Percentiles rank a stretch among this genome's conserved stretches.
phyloP scores from a whole-genome alignment of 1,140 invertebrate genomes.

The Augochlora pura region DNA sequence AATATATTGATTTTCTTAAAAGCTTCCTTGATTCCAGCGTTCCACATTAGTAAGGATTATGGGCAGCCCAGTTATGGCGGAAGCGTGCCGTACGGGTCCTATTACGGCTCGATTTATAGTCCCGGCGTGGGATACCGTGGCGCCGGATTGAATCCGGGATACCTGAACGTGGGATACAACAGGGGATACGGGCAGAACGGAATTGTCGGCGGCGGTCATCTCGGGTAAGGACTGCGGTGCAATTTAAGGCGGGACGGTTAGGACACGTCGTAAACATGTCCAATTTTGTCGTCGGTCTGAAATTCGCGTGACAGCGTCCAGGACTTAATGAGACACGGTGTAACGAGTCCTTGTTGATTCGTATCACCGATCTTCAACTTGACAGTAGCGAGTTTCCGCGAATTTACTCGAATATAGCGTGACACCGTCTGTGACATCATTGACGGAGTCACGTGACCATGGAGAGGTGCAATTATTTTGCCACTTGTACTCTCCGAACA shows the following conservation, averaged over 20 bases:
- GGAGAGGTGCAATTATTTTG: too few species aligned
- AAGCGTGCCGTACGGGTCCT: conserved; percentile 48
- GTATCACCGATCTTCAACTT: too few species aligned
- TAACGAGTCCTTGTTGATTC: too few species aligned
- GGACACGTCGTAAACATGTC: too few species aligned
- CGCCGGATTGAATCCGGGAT: conserved; percentile 39
- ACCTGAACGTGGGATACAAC: conserved; percentile 41
- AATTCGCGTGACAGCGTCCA: too few species aligned
- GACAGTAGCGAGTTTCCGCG: too few species aligned
- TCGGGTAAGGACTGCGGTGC: conserved; percentile 51
- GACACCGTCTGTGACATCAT: too few species aligned
- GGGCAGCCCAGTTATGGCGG: conserved; percentile 53
- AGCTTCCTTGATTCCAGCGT: conserved; percentile 56
- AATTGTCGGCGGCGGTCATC: conserved; percentile 52
- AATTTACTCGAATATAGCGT: too few species aligned
- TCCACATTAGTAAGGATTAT: conserved; percentile 63
- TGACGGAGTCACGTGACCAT: too few species aligned
- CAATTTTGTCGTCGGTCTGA: too few species aligned
- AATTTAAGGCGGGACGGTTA: background rate
- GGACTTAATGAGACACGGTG: too few species aligned
- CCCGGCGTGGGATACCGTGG: conserved; percentile 58
- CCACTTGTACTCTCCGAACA: too few species aligned
- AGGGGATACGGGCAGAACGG: conserved; percentile 47
- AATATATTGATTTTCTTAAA: conserved; percentile 23
- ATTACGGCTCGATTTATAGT: conserved; percentile 55